A percentile compares a stretch with the other conserved stretches of the same genome.
phyloP scores from a whole-genome alignment of 2,113 vertebrate genomes.

The Prochilodus magdalenae region DNA sequence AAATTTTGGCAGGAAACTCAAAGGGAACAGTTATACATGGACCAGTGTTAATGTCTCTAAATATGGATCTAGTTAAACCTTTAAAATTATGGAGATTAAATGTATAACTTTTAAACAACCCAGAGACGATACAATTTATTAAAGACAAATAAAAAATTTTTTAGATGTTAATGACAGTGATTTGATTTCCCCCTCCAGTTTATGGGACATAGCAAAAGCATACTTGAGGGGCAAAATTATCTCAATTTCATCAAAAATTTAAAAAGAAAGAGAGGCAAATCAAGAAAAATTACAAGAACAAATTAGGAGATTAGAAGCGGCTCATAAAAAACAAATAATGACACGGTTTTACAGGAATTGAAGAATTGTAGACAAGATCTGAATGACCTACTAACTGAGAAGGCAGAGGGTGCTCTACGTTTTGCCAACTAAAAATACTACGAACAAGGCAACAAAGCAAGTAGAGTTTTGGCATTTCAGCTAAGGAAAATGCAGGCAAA shows the following conservation, averaged over 20 bases:
- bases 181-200: conserved; percentile 1
- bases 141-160: neutral
- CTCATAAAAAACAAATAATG: conserved; percentile 8
- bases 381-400: conserved; percentile 13
- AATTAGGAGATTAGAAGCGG: conserved; percentile 19
- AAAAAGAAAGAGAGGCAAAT: neutral
- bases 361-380: neutral
- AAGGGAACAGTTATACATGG: neutral
- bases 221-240: conserved; percentile 6
- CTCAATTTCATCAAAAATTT: too few species aligned
- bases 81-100: conserved; percentile 20
- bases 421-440: conserved; percentile 12
- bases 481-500: neutral
- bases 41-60: conserved; percentile 1
- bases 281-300: conserved; percentile 3
- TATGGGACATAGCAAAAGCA: neutral
- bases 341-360: neutral
- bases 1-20: too few species aligned
- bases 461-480: conserved; percentile 9
- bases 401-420: conserved; percentile 20
- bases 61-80: neutral
- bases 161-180: neutral
- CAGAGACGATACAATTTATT: neutral
- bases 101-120: neutral
- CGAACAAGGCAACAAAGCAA: conserved; percentile 16